A percentile compares a stretch with the other conserved stretches of the same genome.
phyloP scores from a whole-genome alignment of 2,113 vertebrate species.

The Calyptomena viridis region DNA sequence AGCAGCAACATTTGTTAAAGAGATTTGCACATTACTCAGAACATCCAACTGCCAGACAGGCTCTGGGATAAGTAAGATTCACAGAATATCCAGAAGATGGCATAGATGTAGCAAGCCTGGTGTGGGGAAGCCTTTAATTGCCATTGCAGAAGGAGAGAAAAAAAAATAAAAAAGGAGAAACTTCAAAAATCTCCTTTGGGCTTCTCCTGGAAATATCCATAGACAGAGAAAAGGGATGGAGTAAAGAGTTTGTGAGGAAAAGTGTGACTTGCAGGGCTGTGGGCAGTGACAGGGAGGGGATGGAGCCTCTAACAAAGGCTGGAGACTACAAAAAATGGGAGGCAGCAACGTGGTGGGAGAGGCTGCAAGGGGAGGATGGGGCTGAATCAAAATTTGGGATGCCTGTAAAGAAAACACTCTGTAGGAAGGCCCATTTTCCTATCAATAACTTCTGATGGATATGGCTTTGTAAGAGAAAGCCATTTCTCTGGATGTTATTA shows the following conservation, averaged over 20 bases:
- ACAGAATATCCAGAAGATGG: slow-evolving; percentile 60
- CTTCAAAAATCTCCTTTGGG: not conserved
- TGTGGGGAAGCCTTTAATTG: not conserved
- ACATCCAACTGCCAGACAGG: not conserved
- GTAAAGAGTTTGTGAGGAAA: not conserved
- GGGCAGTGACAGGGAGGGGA: not conserved
- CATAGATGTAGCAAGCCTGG: not conserved
- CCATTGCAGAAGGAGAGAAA: not conserved
- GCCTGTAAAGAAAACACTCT: rapidly evolving
- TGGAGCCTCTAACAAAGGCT: not conserved
- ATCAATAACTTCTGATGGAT: not conserved
- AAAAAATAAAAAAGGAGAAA: rapidly evolving
- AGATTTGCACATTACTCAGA: not conserved
- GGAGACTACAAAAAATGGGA: not conserved
- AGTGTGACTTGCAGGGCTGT: not conserved
- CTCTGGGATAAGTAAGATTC: not conserved
- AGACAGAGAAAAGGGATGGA: not conserved
- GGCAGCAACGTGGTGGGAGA: rapidly evolving
- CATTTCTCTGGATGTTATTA: not conserved
- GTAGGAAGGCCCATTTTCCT: not conserved
- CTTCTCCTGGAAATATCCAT: not conserved
- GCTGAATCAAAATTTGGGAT: not conserved
- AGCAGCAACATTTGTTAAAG: not conserved
- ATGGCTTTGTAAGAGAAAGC: not conserved
- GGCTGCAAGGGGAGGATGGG: not conserved